A percentile compares a stretch with the other conserved stretches of the same genome.
These are phyloP conservation scores for Hydrolagus colliei DNA, from an alignment of 2,797 vertebrate species.

Conservation along the genomic window DNA sequence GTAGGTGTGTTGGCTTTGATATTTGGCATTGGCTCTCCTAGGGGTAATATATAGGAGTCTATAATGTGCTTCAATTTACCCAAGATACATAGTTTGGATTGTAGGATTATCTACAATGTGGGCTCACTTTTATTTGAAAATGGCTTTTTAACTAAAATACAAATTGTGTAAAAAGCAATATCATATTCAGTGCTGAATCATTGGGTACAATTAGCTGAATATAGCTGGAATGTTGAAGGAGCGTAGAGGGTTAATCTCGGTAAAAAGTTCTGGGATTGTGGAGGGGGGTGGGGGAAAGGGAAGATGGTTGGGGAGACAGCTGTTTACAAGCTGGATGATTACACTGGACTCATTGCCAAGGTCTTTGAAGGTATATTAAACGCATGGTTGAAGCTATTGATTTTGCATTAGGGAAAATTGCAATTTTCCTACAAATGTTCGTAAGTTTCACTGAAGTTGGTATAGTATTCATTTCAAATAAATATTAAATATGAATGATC, in stretches of 20 bases:
- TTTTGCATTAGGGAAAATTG: not conserved
- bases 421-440: not conserved
- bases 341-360: not conserved
- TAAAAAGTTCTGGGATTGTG: too few species aligned
- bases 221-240: not conserved
- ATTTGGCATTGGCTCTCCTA: not conserved
- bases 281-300: not conserved
- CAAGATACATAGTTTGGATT: not conserved
- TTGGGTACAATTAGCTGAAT: not conserved
- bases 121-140: not conserved
- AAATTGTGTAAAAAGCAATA: not conserved
- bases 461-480: not conserved
- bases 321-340: not conserved
- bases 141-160: not conserved
- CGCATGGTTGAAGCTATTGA: not conserved
- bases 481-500: not conserved
- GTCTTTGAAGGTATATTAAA: conserved; percentile 5
- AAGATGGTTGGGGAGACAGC: not conserved
- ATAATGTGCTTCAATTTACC: not conserved
- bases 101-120: not conserved
- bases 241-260: not conserved
- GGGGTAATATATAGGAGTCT: not conserved
- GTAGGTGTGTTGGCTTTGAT: not conserved
- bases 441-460: not conserved
- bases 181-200: not conserved